Base-by-base conservation (phyloP, 2,888 invertebrate species). In the Tortricodes alternella region DNA sequence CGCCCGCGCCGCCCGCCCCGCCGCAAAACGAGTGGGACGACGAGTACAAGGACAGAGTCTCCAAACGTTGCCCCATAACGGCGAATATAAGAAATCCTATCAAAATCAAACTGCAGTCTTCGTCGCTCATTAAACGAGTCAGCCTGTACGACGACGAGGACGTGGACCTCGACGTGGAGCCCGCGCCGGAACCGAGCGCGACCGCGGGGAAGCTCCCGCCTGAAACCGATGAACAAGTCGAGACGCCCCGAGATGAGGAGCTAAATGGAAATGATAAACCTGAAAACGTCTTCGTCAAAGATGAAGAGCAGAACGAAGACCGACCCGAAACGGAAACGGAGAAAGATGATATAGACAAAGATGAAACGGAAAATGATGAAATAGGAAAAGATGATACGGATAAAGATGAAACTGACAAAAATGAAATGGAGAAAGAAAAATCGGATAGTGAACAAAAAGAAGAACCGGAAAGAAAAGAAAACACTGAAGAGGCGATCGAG, bases 71-170 rank as follows among this genome's bases (percentile, higher is more conserved):
- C 61, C 87, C 85, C 9, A 85, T 84, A 52, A 85, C 82, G 2
- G 78, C 83, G 0, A 82, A 80, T 58, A 78, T 85, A 1, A 76
- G 88, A 7, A 80, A 85, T 43, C 89, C 88, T 3, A 90, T 89
- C 38, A 89, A 87, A 65, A 89, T 89, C 21, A 86, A 83, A 65
- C 70, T 89, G 19, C 76, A 84, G 64, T 76, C 83, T 57, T 89
- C 91, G 49, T 89, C 92, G 4, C 80, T 92, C 65, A 90, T 92
- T 67, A 91, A 86, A 71, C 85, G 91, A 68, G 83, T 91, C 70
- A 81, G 82, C 65, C 80, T 91, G 64, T 92, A 93, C 62, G 93
- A 93, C 65, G 93, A 92, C 61, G 91, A 91, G 66, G 90, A 91
- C 60, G 19, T 19, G 27, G 16, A 1, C 21, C 53, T 11, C 21